Percentiles rank a stretch among this genome's conserved stretches.
Evolutionary conservation across 2,113 vertebrate genomes (phyloP).

Genomic region (Blennius ocellaris): DNA sequence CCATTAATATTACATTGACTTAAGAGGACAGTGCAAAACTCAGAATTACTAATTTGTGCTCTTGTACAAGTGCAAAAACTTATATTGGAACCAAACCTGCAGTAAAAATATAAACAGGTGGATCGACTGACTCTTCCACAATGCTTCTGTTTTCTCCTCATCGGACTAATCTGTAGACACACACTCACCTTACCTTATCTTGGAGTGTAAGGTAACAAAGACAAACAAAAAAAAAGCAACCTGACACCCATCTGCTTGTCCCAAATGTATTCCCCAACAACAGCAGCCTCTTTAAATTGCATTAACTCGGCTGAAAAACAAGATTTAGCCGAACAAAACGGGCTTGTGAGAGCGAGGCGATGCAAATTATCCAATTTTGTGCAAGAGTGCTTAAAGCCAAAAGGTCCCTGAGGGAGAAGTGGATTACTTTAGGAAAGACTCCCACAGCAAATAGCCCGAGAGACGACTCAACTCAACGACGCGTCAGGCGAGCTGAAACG

Average conservation of each 20-base stretch:
- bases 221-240: background rate
- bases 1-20: too few species aligned
- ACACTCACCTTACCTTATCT: background rate
- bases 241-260: constrained; percentile 27
- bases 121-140: constrained; percentile 1
- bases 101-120: too few species aligned
- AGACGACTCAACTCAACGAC: constrained; percentile 18
- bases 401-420: constrained; percentile 26
- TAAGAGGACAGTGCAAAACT: too few species aligned
- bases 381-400: constrained; percentile 55
- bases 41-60: too few species aligned
- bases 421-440: constrained; percentile 43
- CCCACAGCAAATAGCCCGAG: constrained; percentile 27
- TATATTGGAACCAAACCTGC: too few species aligned
- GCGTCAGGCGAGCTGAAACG: constrained; percentile 14
- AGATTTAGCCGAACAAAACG: constrained; percentile 49
- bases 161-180: constrained; percentile 8
- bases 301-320: constrained; percentile 30
- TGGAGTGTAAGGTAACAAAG: background rate
- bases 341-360: constrained; percentile 12
- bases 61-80: too few species aligned
- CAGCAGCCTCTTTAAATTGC: constrained; percentile 20
- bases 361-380: constrained; percentile 60
- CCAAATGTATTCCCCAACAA: constrained; percentile 18
- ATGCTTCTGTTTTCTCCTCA: constrained; percentile 7